These are phyloP conservation scores for Drosophila trapezifrons DNA, from an alignment of 1,140 invertebrate species.

Conservation along the genomic window DNA sequence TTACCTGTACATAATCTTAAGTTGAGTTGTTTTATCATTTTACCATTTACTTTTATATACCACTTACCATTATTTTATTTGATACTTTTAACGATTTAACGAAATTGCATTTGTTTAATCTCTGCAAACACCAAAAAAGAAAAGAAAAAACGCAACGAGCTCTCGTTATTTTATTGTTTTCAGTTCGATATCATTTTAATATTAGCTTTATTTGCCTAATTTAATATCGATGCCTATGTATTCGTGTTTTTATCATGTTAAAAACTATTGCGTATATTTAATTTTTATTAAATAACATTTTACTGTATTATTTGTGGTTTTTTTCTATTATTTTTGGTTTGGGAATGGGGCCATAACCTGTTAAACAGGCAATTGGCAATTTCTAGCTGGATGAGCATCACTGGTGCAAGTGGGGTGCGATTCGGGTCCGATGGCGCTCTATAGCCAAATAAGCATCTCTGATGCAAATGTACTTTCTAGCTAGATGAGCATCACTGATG, in stretches of 20 bases:
- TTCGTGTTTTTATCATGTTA: constrained; percentile 70
- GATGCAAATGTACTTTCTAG: too few species aligned
- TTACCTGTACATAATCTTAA: constrained; percentile 62
- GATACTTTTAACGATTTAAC: constrained; percentile 43
- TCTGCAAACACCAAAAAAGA: constrained; percentile 55
- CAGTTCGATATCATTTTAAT: constrained; percentile 58
- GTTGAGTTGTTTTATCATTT: constrained; percentile 48
- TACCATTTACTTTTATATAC: constrained; percentile 1
- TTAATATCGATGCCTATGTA: constrained; percentile 46
- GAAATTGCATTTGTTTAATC: constrained; percentile 68
- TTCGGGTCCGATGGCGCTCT: too few species aligned
- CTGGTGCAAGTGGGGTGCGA: too few species aligned
- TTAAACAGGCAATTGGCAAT: too few species aligned
- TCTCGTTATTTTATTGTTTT: constrained; percentile 59
- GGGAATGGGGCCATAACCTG: too few species aligned
- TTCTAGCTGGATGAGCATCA: background rate
- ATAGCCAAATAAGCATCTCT: too few species aligned
- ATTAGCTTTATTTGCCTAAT: constrained; percentile 58
- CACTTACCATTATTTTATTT: constrained; percentile 9
- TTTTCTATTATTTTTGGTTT: background rate
- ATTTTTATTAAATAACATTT: constrained; percentile 67
- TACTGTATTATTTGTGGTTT: constrained; percentile 23
- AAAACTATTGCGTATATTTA: constrained; percentile 53
- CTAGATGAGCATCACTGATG: too few species aligned
- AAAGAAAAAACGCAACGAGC: constrained; percentile 21